Evolutionary conservation across 2,113 vertebrate genomes (phyloP).

Genomic region (Apodemus sylvaticus): DNA sequence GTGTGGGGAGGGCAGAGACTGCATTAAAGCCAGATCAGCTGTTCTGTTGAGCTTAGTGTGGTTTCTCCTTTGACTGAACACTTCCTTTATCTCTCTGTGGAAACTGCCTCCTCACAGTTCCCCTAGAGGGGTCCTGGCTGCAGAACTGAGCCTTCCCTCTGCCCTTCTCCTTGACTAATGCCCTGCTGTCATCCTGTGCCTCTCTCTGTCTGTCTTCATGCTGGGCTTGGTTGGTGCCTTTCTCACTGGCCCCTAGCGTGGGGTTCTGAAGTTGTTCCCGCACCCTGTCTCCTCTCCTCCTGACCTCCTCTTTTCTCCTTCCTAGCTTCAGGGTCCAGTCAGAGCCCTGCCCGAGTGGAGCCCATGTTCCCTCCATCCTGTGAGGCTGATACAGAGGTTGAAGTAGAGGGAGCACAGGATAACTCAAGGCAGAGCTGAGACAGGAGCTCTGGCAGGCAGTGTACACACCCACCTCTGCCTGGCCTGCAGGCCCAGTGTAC

Average conservation of each 20-base stretch:
- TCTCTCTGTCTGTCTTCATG: not conserved
- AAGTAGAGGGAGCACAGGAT: not conserved
- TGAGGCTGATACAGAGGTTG: not conserved
- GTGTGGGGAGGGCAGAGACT: not conserved
- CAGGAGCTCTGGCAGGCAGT: not conserved
- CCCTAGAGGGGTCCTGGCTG: not conserved
- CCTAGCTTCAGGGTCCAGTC: not conserved
- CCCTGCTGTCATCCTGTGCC: not conserved
- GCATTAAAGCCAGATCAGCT: rapidly evolving
- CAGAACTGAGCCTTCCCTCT: not conserved
- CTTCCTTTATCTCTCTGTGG: not conserved
- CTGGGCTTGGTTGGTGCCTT: not conserved
- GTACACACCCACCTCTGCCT: not conserved
- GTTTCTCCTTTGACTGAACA: not conserved
- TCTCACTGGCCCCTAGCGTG: not conserved
- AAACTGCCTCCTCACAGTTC: not conserved
- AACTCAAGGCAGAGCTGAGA: not conserved
- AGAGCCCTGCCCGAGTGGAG: not conserved
- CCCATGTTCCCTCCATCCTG: not conserved
- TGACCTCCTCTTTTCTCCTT: not conserved
- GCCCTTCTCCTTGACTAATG: not conserved
- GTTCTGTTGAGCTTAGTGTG: too few species aligned
- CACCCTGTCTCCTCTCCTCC: not conserved
- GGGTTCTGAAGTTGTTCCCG: not conserved
- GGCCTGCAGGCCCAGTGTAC: not conserved